Percentiles rank a stretch among this genome's conserved stretches.
These are phyloP conservation scores for Elaeidobius kamerunicus DNA, from an alignment of 2,888 invertebrate species.

Conservation along the genomic window DNA sequence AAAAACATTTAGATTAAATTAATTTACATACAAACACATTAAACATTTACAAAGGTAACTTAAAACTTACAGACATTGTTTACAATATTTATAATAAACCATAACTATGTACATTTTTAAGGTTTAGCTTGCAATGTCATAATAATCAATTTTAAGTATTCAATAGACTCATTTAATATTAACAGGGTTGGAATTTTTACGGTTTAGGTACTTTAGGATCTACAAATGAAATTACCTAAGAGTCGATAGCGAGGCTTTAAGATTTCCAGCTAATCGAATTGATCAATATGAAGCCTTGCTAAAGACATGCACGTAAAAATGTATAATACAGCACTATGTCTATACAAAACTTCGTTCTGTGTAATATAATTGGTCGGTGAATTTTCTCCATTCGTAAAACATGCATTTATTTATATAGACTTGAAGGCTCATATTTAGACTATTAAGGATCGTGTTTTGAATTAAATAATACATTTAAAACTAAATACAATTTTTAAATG, in stretches of 20 bases:
- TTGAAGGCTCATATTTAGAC: too few species aligned
- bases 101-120: constrained; percentile 49
- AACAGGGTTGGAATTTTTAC: constrained; percentile 41
- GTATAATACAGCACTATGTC: constrained; percentile 37
- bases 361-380: constrained; percentile 47
- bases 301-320: too few species aligned
- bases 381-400: constrained; percentile 38
- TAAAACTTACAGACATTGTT: constrained; percentile 32
- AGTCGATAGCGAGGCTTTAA: too few species aligned
- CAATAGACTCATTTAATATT: constrained; percentile 46
- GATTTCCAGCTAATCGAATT: too few species aligned
- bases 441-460: too few species aligned
- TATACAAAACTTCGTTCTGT: constrained; percentile 41
- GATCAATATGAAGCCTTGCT: too few species aligned
- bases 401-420: constrained; percentile 39
- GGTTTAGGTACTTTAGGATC: constrained; percentile 21
- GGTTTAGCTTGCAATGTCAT: constrained; percentile 42
- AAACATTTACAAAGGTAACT: constrained; percentile 26
- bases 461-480: too few species aligned
- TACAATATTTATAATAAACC: constrained; percentile 38
- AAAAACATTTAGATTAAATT: constrained; percentile 11
- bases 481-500: too few species aligned
- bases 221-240: too few species aligned
- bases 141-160: constrained; percentile 42
- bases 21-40: constrained; percentile 21